Percentiles rank a stretch among this genome's conserved stretches.
These are phyloP conservation scores for Chaetops frenatus DNA, from an alignment of 2,113 vertebrate species.

Conservation along the genomic window DNA sequence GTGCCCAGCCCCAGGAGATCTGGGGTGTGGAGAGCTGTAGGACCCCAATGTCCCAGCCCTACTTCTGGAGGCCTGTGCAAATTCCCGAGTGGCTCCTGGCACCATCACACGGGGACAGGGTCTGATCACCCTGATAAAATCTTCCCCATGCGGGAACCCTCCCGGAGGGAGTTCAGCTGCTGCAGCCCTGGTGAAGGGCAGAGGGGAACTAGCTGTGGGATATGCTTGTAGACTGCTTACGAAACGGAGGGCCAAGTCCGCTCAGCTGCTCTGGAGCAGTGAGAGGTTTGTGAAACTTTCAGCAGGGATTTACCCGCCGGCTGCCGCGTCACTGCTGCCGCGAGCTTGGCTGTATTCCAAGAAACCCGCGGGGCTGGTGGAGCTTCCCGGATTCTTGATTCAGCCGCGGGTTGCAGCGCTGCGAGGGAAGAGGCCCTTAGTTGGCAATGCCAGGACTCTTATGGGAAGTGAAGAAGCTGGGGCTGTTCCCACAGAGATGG, in stretches of 20 bases:
- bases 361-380: neutral
- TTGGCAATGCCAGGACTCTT: neutral
- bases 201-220: neutral
- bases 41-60: accelerated
- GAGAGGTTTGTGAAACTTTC: constrained; percentile 45
- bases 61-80: accelerated
- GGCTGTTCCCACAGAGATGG: neutral
- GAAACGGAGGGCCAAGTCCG: constrained; percentile 29
- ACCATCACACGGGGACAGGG: accelerated
- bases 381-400: constrained; percentile 50
- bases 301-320: constrained; percentile 34
- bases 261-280: neutral
- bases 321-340: neutral
- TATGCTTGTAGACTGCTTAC: neutral
- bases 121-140: neutral
- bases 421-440: neutral
- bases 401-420: neutral
- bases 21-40: neutral
- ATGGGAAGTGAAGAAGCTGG: neutral
- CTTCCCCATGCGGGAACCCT: neutral
- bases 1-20: neutral
- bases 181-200: neutral
- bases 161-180: neutral
- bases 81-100: neutral
- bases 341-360: constrained; percentile 19